A percentile compares a stretch with the other conserved stretches of the same genome.
phyloP scores from a whole-genome alignment of 1,140 invertebrate species.

The Orius insidiosus region DNA sequence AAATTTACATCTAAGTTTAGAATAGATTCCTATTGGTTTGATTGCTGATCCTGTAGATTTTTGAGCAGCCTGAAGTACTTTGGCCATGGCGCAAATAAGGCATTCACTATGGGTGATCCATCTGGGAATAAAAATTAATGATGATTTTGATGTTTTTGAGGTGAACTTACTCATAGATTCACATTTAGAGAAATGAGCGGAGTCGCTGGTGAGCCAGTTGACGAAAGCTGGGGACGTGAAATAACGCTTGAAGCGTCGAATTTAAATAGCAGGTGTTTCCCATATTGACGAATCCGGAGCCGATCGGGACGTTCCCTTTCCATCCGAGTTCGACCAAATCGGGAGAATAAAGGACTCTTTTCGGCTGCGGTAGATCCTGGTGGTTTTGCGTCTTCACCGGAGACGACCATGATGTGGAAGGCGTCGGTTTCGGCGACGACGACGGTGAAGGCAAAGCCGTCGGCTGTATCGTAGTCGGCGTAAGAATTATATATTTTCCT shows the following conservation, averaged over 20 bases:
- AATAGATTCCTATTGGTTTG: slow-evolving; percentile 44
- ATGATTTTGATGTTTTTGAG: too few species aligned
- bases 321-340: slow-evolving; percentile 68
- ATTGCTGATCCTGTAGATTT: slow-evolving; percentile 45
- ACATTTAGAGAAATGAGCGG: slow-evolving; percentile 49
- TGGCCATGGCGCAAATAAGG: slow-evolving; percentile 68
- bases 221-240: slow-evolving; percentile 75
- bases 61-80: slow-evolving; percentile 50
- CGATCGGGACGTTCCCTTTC: slow-evolving; percentile 47
- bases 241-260: slow-evolving; percentile 68
- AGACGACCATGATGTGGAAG: slow-evolving; percentile 1
- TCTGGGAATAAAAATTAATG: slow-evolving; percentile 26
- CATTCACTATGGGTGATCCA: slow-evolving; percentile 37
- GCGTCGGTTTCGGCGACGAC: not conserved
- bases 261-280: slow-evolving; percentile 95
- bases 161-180: slow-evolving; percentile 32
- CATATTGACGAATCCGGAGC: slow-evolving; percentile 80
- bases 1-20: slow-evolving; percentile 38
- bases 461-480: not conserved
- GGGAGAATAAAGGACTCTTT: slow-evolving; percentile 52
- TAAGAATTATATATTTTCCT: slow-evolving; percentile 8
- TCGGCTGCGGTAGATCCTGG: slow-evolving; percentile 48
- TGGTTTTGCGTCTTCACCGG: slow-evolving; percentile 18
- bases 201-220: slow-evolving; percentile 67
- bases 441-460: slow-evolving; percentile 7